These are phyloP conservation scores for Coleophora flavipennella DNA, from an alignment of 2,888 invertebrate genomes.

Conservation along the genomic window DNA sequence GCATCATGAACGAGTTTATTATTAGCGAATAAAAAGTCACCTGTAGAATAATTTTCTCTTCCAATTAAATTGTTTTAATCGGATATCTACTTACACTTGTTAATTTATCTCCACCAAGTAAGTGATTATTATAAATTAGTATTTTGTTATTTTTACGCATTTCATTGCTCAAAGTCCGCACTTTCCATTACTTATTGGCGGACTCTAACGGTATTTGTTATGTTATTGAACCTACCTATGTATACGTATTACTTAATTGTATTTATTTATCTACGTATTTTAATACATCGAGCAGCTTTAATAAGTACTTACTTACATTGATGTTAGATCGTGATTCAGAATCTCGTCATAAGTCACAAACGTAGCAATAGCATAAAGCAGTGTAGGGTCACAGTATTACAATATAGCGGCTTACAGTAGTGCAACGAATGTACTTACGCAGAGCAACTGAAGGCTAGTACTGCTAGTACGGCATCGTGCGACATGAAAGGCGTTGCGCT, in stretches of 20 bases:
- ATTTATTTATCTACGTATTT: conserved; percentile 68
- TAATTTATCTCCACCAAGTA: conserved; percentile 52
- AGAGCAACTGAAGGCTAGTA: no score
- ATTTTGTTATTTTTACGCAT: conserved; percentile 41
- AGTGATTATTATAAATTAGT: conserved; percentile 25
- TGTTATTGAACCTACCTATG: conserved; percentile 37
- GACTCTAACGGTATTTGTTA: conserved; percentile 54
- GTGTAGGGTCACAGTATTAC: no score
- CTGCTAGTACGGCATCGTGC: no score
- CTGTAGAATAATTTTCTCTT: no score
- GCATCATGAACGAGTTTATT: no score
- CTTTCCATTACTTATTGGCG: conserved; percentile 33
- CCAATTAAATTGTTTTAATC: conserved; percentile 17
- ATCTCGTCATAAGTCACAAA: conserved; percentile 73
- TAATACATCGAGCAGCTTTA: conserved; percentile 71
- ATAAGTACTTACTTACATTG: conserved; percentile 71
- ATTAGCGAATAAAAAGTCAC: no score
- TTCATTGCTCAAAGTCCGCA: conserved; percentile 63
- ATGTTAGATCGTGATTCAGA: conserved; percentile 72
- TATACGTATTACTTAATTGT: conserved; percentile 50
- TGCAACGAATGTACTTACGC: no score
- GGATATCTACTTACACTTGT: conserved; percentile 43
- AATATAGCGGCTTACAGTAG: no score
- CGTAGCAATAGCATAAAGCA: conserved; percentile 66
- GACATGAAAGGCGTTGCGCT: no score